Evolutionary conservation across 1,140 invertebrate genomes (phyloP).

Genomic region (Tetragonula clypearis): DNA sequence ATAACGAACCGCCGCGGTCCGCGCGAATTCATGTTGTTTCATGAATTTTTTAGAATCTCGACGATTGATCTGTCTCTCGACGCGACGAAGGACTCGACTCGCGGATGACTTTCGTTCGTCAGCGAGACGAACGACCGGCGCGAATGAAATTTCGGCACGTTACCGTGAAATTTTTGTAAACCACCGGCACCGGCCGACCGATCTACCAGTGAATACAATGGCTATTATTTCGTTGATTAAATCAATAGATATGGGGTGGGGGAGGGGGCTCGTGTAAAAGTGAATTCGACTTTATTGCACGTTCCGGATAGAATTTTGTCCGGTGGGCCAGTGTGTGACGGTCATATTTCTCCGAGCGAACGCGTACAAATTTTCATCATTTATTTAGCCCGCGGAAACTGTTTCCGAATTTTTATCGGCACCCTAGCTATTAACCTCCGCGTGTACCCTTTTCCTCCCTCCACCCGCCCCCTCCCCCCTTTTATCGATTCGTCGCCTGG

Average conservation of each 20-base stretch:
- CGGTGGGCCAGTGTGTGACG: not conserved
- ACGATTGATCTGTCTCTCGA: not conserved
- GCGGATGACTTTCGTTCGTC: not conserved
- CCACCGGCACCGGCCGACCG: too few relatives aligned
- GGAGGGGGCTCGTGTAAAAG: not conserved
- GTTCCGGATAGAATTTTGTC: slow-evolving; percentile 17
- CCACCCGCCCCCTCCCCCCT: not conserved
- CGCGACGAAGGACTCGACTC: not conserved
- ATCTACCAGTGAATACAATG: not conserved
- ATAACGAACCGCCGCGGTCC: not conserved
- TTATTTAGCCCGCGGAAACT: slow-evolving; percentile 32
- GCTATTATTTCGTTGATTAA: slow-evolving; percentile 29
- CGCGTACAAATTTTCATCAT: slow-evolving; percentile 41
- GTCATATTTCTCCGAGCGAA: slow-evolving; percentile 35
- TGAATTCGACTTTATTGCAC: slow-evolving; percentile 21
- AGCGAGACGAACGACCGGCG: too few relatives aligned
- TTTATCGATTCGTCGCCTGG: slow-evolving; percentile 20
- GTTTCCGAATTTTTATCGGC: slow-evolving; percentile 34
- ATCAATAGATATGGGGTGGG: not conserved
- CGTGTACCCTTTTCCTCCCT: too few relatives aligned
- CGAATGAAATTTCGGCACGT: too few relatives aligned
- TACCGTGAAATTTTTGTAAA: not conserved
- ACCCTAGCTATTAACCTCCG: not conserved
- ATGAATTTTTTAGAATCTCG: not conserved
- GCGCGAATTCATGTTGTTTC: not conserved